Evolutionary conservation across 2,113 vertebrate genomes (phyloP), one percentile per base, ranked within the genome.

Genomic region (Microcebus griseorufus): DNA sequence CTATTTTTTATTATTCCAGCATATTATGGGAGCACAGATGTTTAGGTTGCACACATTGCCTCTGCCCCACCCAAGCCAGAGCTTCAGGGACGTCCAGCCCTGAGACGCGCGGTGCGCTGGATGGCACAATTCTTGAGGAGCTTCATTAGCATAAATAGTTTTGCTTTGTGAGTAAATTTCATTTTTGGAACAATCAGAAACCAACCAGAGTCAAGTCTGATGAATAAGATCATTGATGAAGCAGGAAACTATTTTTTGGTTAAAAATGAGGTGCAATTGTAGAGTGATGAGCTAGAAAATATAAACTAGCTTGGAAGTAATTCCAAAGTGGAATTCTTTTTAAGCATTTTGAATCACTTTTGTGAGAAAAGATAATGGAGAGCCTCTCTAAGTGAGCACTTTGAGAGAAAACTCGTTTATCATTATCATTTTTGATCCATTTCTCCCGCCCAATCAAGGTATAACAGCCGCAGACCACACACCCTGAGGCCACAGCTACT

Each of bases 171-270:
- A 32, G 22, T 32, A 27, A 90, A 84, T 87, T 95, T 92, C 81
- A 90, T 67, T 93, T 92, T 89, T 51, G 92, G 97, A 95, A 95
- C 45, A 92, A 93, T 64, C 73, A 90, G 87, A 97, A 86, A 29
- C 34, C n/a, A 93, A 75, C 65, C 90, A 34, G 58, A 83, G 70
- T 60, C 55, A 87, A 62, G 23, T 65, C 64, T 80, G 34, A 95
- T 95, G 79, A 96, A 86, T 92, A 94, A 76, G 37, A 73, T 48
- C 55, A 73, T 48, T 87, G 83, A 95, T 76, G 12, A 92, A 65
- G 70, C 81, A 88, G 53, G n/a, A 89, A 86, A 93, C 80, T 81
- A 18, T 27, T 60, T 55, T 42, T 58, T 53, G 62, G 51, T 93
- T 95, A 55, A 96, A 97, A 97, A 80, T 94, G 87, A 95, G 64